Evolutionary conservation across 2,797 vertebrate species (phyloP), one percentile per base, ranked within the genome.

Genomic region (Coccyzus lansbergi): DNA sequence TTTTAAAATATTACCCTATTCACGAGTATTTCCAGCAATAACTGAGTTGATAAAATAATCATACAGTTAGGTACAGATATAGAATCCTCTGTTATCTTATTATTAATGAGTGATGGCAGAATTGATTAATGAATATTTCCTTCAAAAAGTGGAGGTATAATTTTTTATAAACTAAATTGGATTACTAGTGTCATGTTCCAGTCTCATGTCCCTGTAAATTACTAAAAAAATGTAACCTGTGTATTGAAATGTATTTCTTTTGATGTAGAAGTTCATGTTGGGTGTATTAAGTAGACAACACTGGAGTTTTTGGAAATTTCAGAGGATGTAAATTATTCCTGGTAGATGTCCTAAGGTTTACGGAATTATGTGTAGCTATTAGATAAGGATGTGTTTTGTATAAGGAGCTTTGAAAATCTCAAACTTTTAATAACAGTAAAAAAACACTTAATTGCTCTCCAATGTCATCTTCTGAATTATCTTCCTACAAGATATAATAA

Each of bases 261-360:
- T 92, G 12, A 38, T 33, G 10, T 34, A 28, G 33, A 75, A 81
- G 21, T 78, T 88, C 12, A 48, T 8, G 26, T 0, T 28, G 19
- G 6, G 6, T 62, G 10, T 22, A 18, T 0, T 0, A 82, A 51
- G 7, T 51, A 52, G 70, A 38, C 15, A 24, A 9, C 25, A 17
- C 24, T 53, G 38, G 20, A 56, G 6, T 91, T 67, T 56, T 38
- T 46, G 42, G 24, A 25, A 86, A 46, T 6, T 13, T 49, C 42
- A 44, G 31, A 76, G 12, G 28, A 60, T 55, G 7, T n/a, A 60
- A 76, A 56, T 62, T 55, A 52, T 33, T 86, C 22, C 8, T 82
- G 16, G 15, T 85, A 53, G 9, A 15, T 85, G 29, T 70, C 28
- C 13, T 5, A 67, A 55, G 16, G 38, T 55, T 52, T 69, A 59